Evolutionary conservation across 2,797 vertebrate species (phyloP).

Genomic region (Enteromius paludinosus): DNA sequence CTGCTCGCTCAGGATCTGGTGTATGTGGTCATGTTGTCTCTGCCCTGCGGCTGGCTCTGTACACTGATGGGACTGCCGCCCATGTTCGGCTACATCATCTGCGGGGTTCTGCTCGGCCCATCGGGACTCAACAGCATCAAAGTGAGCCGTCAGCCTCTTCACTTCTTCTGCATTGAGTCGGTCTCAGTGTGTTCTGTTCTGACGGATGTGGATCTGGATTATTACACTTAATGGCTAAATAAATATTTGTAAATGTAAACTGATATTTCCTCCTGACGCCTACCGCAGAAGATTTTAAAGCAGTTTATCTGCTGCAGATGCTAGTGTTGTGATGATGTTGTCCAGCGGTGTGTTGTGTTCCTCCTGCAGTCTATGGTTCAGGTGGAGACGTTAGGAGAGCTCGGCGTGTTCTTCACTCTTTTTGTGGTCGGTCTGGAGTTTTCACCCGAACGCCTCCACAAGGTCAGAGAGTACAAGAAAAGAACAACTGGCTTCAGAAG

Average conservation of each 20-base stretch:
- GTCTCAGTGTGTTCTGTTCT: too few relatives aligned
- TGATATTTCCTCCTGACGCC: too few relatives aligned
- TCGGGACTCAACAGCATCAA: slow-evolving; percentile 96
- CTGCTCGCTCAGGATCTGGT: slow-evolving; percentile 86
- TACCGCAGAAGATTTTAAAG: too few relatives aligned
- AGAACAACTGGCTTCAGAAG: not conserved
- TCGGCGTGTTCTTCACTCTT: slow-evolving; percentile 97
- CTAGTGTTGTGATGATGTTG: too few relatives aligned
- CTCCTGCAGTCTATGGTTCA: slow-evolving; percentile 92
- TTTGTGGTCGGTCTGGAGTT: slow-evolving; percentile 97
- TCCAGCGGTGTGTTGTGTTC: not conserved
- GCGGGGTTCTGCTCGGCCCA: slow-evolving; percentile 95
- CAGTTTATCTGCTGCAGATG: too few relatives aligned
- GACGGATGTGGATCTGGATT: too few relatives aligned
- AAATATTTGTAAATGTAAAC: too few relatives aligned
- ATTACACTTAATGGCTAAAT: too few relatives aligned
- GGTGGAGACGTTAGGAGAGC: slow-evolving; percentile 94
- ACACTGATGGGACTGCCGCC: slow-evolving; percentile 88
- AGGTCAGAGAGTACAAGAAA: slow-evolving; percentile 83
- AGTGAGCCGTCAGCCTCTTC: slow-evolving; percentile 71
- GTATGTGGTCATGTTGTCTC: slow-evolving; percentile 91
- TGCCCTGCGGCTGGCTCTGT: slow-evolving; percentile 96
- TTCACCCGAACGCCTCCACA: slow-evolving; percentile 93
- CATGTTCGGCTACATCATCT: slow-evolving; percentile 97
- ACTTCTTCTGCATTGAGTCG: too few relatives aligned